These are phyloP conservation scores for Neuroscelio doddi DNA, from an alignment of 2,888 invertebrate genomes.

Conservation along the genomic window DNA sequence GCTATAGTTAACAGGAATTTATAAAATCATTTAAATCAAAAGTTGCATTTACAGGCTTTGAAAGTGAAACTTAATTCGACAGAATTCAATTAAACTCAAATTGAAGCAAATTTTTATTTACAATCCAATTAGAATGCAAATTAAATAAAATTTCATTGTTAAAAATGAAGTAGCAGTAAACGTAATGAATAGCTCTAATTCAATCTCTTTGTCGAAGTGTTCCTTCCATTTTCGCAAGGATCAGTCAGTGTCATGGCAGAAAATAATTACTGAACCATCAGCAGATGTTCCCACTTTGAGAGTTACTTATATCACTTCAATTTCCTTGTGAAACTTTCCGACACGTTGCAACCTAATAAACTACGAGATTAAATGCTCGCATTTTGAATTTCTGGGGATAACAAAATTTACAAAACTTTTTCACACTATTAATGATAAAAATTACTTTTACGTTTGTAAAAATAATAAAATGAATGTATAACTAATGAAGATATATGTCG, in stretches of 20 bases:
- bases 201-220: slow-evolving; percentile 4
- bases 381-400: no score
- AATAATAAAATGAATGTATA: no score
- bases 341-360: neutral
- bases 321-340: neutral
- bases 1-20: no score
- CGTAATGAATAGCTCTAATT: slow-evolving; percentile 1
- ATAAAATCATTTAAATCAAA: no score
- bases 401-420: neutral
- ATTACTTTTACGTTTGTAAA: neutral
- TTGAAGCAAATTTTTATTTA: neutral
- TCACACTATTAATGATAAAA: neutral
- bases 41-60: no score
- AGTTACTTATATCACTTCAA: neutral
- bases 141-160: no score
- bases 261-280: slow-evolving; percentile 2
- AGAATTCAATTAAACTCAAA: neutral
- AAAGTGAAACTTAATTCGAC: slow-evolving; percentile 1
- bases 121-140: neutral
- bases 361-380: neutral
- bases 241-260: neutral
- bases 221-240: neutral
- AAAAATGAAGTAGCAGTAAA: no score
- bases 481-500: no score
- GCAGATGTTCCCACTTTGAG: neutral